These are phyloP conservation scores for Athripsodes cinereus DNA, from an alignment of 2,888 invertebrate genomes.

Conservation along the genomic window DNA sequence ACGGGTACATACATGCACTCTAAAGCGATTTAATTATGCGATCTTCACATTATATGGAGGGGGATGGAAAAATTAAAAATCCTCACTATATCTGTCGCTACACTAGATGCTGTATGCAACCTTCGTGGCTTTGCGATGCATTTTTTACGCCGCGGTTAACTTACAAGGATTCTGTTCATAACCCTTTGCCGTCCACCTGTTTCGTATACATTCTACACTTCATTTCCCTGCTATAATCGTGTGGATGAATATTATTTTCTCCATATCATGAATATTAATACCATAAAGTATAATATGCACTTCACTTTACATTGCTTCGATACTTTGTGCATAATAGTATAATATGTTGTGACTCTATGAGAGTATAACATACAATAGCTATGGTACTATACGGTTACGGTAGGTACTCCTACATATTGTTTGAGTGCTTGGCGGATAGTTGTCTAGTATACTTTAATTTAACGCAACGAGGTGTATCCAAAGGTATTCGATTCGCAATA, in stretches of 20 bases:
- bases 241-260: neutral
- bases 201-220: neutral
- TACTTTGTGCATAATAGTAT: too few species aligned
- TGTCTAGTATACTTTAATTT: too few species aligned
- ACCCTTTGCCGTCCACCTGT: neutral
- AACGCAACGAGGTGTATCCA: neutral
- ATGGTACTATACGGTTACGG: too few species aligned
- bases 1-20: neutral
- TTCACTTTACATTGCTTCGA: too few species aligned
- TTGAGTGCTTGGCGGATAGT: too few species aligned
- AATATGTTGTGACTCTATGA: too few species aligned
- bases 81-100: too few species aligned
- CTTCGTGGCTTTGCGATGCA: neutral
- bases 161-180: neutral
- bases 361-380: too few species aligned
- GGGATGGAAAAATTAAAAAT: slow-evolving; percentile 5
- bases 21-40: slow-evolving; percentile 7
- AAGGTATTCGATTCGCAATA: neutral
- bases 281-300: too few species aligned
- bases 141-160: neutral
- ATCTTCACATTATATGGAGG: neutral
- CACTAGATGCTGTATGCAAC: neutral
- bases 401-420: too few species aligned
- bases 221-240: neutral
- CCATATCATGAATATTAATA: neutral